Percentiles rank a stretch among this genome's conserved stretches.
phyloP scores from a whole-genome alignment of 2,797 vertebrate genomes.

The Gouania willdenowi region DNA sequence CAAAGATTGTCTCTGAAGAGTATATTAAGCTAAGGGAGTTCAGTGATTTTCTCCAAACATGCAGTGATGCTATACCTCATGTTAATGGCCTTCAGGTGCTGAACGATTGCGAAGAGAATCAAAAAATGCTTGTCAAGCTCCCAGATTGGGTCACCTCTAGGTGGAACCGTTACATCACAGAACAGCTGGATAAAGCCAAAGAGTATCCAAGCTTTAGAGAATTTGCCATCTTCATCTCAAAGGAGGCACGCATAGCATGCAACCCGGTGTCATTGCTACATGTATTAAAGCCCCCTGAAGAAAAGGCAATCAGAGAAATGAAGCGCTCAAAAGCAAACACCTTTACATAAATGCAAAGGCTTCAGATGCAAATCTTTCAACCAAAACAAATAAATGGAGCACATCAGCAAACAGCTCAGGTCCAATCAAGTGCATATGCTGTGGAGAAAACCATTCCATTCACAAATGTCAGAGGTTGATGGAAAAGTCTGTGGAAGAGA shows the following conservation, averaged over 20 bases:
- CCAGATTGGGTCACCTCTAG: neutral
- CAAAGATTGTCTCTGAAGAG: neutral
- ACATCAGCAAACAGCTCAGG: too few relatives aligned
- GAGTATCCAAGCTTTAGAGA: constrained; percentile 1
- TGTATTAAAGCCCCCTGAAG: neutral
- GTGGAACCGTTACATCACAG: constrained; percentile 3
- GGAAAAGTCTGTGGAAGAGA: too few relatives aligned
- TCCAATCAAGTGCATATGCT: too few relatives aligned
- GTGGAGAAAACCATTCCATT: too few relatives aligned
- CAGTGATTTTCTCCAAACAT: constrained; percentile 2
- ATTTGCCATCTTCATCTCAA: constrained; percentile 1
- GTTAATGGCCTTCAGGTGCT: neutral
- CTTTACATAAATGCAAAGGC: neutral
- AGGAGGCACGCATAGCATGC: neutral
- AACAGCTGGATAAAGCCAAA: neutral
- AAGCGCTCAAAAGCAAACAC: neutral
- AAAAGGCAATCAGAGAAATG: neutral
- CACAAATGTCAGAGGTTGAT: too few relatives aligned
- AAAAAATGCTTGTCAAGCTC: neutral
- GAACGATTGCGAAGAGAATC: constrained; percentile 1
- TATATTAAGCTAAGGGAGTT: constrained; percentile 4
- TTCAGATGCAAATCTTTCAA: neutral
- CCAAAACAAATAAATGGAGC: neutral
- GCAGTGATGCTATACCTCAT: neutral
- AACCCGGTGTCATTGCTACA: constrained; percentile 3